Conservation (phyloP, 2,113 vertebrate genomes). For the Shinisaurus crocodilurus region DNA sequence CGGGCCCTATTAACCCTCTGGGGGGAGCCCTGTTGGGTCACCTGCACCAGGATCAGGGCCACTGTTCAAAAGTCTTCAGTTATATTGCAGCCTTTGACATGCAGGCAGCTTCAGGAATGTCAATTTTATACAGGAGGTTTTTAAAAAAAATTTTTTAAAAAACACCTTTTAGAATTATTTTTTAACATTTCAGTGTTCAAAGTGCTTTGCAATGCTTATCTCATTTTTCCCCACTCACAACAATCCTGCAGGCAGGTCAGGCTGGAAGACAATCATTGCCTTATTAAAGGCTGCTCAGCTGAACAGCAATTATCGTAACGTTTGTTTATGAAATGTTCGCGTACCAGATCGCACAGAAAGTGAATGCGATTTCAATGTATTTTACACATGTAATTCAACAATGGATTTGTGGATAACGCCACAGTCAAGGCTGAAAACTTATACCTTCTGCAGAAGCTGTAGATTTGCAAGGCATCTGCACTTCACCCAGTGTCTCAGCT, state of each 20-base stretch:
- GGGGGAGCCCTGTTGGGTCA: neutral
- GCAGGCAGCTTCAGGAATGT: neutral
- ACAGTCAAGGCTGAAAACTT: slow-evolving; percentile 2
- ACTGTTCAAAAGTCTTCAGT: neutral
- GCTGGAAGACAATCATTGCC: neutral
- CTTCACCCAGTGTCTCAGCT: slow-evolving; percentile 51
- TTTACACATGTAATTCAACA: neutral
- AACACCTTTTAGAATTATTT: neutral
- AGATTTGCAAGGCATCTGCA: slow-evolving; percentile 54
- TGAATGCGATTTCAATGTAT: neutral
- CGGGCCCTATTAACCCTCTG: neutral
- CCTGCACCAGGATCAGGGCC: neutral
- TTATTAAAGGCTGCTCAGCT: neutral
- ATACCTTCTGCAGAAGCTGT: slow-evolving; percentile 68
- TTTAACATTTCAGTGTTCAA: neutral
- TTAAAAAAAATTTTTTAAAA: slow-evolving; percentile 1
- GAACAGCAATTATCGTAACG: neutral
- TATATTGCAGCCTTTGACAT: neutral
- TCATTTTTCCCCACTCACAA: neutral
- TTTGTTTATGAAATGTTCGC: neutral
- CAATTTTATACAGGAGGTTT: neutral
- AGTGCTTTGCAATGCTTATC: neutral
- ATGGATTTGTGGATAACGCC: neutral
- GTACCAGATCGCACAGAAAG: neutral
- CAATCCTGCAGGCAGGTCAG: neutral